phyloP scores from a whole-genome alignment of 2,113 vertebrate species.

The Chloropsis hardwickii region DNA sequence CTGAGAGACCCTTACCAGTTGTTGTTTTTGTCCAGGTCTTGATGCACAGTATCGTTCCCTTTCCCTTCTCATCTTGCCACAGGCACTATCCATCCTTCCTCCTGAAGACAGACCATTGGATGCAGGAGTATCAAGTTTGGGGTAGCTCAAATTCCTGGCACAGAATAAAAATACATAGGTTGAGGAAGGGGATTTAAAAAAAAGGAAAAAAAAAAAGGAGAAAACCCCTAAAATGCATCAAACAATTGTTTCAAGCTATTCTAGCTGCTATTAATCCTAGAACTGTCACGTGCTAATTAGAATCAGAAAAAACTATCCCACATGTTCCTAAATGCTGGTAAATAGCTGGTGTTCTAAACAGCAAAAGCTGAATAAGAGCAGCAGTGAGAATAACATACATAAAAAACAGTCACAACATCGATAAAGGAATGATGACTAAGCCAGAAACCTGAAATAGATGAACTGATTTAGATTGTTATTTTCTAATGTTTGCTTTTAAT shows the following conservation, averaged over 20 bases:
- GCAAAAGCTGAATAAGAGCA: neutral
- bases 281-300: neutral
- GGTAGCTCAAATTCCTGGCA: slow-evolving; percentile 74
- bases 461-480: neutral
- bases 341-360: neutral
- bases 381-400: neutral
- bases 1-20: slow-evolving; percentile 73
- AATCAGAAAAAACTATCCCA: neutral
- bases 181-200: neutral
- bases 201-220: too few relatives aligned
- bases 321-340: neutral
- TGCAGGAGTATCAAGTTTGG: slow-evolving; percentile 80
- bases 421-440: slow-evolving; percentile 32
- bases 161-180: neutral
- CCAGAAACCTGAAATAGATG: slow-evolving; percentile 26
- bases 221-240: neutral
- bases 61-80: slow-evolving; percentile 90
- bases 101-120: slow-evolving; percentile 78
- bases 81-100: slow-evolving; percentile 67
- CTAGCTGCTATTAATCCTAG: neutral
- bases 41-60: slow-evolving; percentile 73
- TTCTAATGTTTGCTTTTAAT: slow-evolving; percentile 27
- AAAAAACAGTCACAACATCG: neutral
- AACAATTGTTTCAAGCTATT: neutral
- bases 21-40: slow-evolving; percentile 68